Percentiles rank a stretch among this genome's conserved stretches.
phyloP scores from a whole-genome alignment of 2,797 vertebrate genomes.

The Acanthopagrus latus region DNA sequence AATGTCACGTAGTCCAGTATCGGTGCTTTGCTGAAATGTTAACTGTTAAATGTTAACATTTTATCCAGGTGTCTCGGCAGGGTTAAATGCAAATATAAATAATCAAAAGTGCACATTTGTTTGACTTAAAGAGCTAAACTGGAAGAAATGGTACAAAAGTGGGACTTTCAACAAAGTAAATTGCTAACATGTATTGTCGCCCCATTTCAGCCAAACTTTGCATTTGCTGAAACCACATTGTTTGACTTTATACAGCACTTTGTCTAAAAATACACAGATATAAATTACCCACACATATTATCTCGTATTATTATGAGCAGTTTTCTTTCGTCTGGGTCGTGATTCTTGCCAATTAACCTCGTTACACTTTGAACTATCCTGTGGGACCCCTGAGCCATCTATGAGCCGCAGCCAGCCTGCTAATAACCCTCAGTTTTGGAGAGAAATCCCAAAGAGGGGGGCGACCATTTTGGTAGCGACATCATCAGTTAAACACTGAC shows the following conservation, averaged over 20 bases:
- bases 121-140: too few species aligned
- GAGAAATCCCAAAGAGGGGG: slow-evolving; percentile 56
- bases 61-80: too few species aligned
- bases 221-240: slow-evolving; percentile 14
- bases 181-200: not conserved
- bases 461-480: slow-evolving; percentile 29
- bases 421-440: slow-evolving; percentile 48
- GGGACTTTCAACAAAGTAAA: not conserved
- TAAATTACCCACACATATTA: slow-evolving; percentile 33
- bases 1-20: too few species aligned
- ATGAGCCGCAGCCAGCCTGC: slow-evolving; percentile 37
- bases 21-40: too few species aligned
- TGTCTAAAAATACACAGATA: slow-evolving; percentile 30
- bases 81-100: not conserved
- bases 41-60: too few species aligned
- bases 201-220: slow-evolving; percentile 9
- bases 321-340: slow-evolving; percentile 48
- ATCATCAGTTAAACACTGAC: slow-evolving; percentile 53
- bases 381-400: slow-evolving; percentile 63
- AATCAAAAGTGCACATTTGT: not conserved
- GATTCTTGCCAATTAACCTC: slow-evolving; percentile 72
- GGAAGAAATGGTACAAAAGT: not conserved
- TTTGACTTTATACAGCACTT: slow-evolving; percentile 24
- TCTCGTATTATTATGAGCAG: not conserved
- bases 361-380: slow-evolving; percentile 72